These are phyloP conservation scores for Apoderus coryli DNA, from an alignment of 2,888 invertebrate genomes.

Conservation along the genomic window DNA sequence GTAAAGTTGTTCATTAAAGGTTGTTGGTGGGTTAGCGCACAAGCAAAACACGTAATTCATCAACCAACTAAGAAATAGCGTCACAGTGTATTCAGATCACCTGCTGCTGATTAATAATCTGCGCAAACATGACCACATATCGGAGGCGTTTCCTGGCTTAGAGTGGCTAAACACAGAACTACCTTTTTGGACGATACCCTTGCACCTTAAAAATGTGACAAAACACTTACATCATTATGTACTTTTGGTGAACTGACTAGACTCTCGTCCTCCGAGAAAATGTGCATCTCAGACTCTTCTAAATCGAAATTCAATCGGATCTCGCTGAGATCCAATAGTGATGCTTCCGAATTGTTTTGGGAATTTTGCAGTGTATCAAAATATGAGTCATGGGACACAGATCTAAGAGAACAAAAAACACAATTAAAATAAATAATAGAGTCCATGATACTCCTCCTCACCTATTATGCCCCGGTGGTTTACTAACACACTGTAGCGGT, in stretches of 20 bases:
- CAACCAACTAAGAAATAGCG: too few relatives aligned
- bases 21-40: too few relatives aligned
- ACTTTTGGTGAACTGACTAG: slow-evolving; percentile 42
- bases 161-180: too few relatives aligned
- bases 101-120: too few relatives aligned
- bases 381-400: slow-evolving; percentile 87
- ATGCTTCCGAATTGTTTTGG: slow-evolving; percentile 32
- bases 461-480: slow-evolving; percentile 40
- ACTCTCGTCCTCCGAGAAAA: slow-evolving; percentile 79
- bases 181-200: too few relatives aligned
- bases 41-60: too few relatives aligned
- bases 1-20: too few relatives aligned
- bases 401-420: slow-evolving; percentile 32
- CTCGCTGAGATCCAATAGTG: slow-evolving; percentile 60
- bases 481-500: slow-evolving; percentile 32
- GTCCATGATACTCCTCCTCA: slow-evolving; percentile 13
- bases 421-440: slow-evolving; percentile 4
- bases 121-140: too few relatives aligned
- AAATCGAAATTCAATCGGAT: slow-evolving; percentile 70
- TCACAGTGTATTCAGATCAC: too few relatives aligned
- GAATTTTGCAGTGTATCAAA: slow-evolving; percentile 63
- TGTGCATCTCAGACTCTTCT: slow-evolving; percentile 72
- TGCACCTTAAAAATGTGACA: too few relatives aligned
- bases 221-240: slow-evolving; percentile 32
- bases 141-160: too few relatives aligned